Evolutionary conservation across 2,888 invertebrate genomes (phyloP).

Genomic region (Ectemnius continuus): DNA sequence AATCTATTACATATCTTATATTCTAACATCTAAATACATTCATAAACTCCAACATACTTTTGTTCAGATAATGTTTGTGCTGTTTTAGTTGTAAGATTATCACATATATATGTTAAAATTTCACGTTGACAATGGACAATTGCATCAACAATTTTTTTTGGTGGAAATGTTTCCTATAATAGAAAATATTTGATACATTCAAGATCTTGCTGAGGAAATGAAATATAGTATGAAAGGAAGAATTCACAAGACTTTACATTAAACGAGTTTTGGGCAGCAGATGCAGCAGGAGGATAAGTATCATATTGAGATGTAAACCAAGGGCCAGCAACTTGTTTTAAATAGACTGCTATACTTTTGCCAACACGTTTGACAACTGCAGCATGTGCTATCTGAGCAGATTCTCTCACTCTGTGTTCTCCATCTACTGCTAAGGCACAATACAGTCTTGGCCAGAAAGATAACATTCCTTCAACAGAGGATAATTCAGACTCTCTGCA

Average conservation of each 20-base stretch:
- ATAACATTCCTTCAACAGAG: slow-evolving; percentile 85
- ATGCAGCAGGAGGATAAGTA: slow-evolving; percentile 90
- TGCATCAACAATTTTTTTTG: slow-evolving; percentile 87
- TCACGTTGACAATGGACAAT: slow-evolving; percentile 90
- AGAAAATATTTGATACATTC: slow-evolving; percentile 49
- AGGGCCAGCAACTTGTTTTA: slow-evolving; percentile 87
- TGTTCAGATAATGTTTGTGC: slow-evolving; percentile 80
- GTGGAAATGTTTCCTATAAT: slow-evolving; percentile 86
- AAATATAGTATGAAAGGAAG: too few species aligned
- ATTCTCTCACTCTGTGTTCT: slow-evolving; percentile 91
- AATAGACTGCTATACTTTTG: slow-evolving; percentile 87
- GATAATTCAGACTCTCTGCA: slow-evolving; percentile 83
- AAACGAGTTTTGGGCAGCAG: slow-evolving; percentile 85
- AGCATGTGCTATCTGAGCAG: slow-evolving; percentile 86
- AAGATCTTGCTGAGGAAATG: background rate
- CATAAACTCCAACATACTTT: slow-evolving; percentile 72
- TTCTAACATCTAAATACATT: background rate
- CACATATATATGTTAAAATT: slow-evolving; percentile 85
- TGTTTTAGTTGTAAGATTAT: slow-evolving; percentile 84
- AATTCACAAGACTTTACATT: slow-evolving; percentile 73
- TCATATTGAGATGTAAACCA: slow-evolving; percentile 94
- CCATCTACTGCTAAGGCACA: slow-evolving; percentile 86
- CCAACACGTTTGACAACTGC: slow-evolving; percentile 84
- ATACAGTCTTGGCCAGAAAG: slow-evolving; percentile 92
- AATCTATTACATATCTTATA: background rate